A percentile compares a stretch with the other conserved stretches of the same genome.
phyloP scores from a whole-genome alignment of 2,113 vertebrate genomes.

The Alethe diademata region DNA sequence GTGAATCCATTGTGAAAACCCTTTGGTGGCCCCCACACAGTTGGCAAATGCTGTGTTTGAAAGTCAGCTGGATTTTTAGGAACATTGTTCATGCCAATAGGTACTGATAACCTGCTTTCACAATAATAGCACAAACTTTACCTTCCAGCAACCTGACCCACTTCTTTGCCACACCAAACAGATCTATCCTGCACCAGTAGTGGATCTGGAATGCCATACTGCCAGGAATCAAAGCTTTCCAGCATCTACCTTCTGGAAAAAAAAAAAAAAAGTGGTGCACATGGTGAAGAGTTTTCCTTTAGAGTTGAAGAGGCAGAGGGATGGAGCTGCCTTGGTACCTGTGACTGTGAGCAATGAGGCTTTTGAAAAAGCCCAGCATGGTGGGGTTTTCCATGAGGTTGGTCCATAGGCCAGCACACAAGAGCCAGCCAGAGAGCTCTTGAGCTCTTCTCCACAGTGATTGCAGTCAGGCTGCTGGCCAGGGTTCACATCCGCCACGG shows the following conservation, averaged over 20 bases:
- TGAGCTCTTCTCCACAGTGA: neutral
- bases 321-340: neutral
- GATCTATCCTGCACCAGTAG: neutral
- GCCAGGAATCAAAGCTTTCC: neutral
- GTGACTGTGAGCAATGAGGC: neutral
- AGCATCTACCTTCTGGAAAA: neutral
- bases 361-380: neutral
- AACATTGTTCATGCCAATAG: neutral
- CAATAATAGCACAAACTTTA: neutral
- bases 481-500: neutral
- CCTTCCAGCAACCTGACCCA: neutral
- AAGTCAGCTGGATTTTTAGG: neutral
- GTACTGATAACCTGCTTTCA: neutral
- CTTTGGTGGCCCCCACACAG: accelerated
- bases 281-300: neutral
- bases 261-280: neutral
- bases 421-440: neutral
- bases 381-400: neutral
- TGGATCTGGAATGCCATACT: neutral
- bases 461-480: neutral
- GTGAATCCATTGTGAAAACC: neutral
- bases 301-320: neutral
- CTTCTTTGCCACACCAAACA: neutral
- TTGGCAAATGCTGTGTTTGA: neutral
- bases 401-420: neutral